phyloP scores from a whole-genome alignment of 23 tunicate species.

The Corella eumyota region DNA sequence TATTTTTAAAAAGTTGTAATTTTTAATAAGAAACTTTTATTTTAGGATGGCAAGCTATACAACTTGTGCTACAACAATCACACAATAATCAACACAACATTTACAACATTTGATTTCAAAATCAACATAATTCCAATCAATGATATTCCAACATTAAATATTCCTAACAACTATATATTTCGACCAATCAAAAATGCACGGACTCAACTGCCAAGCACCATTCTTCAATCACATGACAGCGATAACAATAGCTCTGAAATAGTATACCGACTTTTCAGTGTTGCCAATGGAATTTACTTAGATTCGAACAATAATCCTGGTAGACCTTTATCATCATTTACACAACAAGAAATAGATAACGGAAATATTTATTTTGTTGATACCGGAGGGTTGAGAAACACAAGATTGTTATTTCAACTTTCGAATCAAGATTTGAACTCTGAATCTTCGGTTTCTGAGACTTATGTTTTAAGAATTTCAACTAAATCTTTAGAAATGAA shows the following conservation, averaged over 20 bases:
- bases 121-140: conserved; percentile 33
- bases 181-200: conserved; percentile 35
- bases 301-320: conserved; percentile 25
- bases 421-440: conserved; percentile 4
- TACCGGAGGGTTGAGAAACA: conserved; percentile 31
- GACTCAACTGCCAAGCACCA: conserved; percentile 38
- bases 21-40: not conserved
- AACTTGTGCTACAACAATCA: conserved; percentile 4
- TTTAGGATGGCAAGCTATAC: conserved; percentile 18
- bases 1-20: too few relatives aligned
- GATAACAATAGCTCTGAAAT: conserved; percentile 46
- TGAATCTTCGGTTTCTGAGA: not conserved
- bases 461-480: conserved; percentile 32
- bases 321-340: conserved; percentile 22
- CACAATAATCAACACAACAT: not conserved
- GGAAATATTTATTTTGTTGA: conserved; percentile 32
- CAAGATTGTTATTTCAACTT: conserved; percentile 49
- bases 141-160: conserved; percentile 42
- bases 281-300: conserved; percentile 29
- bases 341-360: conserved; percentile 35
- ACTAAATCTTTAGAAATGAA: conserved; percentile 10
- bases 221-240: conserved; percentile 32
- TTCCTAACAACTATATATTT: conserved; percentile 37
- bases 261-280: conserved; percentile 39
- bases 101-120: conserved; percentile 4